Evolutionary conservation across 2,797 vertebrate species (phyloP), one percentile per base, ranked within the genome.

Genomic region (Miichthys miiuy): DNA sequence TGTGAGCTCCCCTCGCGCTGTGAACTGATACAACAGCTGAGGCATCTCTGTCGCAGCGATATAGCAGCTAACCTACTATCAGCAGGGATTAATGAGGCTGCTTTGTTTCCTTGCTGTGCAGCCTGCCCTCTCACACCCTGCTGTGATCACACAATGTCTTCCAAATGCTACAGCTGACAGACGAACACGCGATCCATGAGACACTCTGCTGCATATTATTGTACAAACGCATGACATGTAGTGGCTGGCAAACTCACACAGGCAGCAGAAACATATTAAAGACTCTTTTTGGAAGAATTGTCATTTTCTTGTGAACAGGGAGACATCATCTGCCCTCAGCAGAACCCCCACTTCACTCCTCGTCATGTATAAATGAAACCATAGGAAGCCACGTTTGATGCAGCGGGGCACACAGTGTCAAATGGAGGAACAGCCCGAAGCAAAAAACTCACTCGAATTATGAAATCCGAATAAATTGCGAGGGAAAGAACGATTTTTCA

Each of bases 81-180:
- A 90, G 77, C 68, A 16, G 81, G 88, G 79, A 87, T 85, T 89
- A 82, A 87, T 84, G 79, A 85, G 80, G 80, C 63, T 65, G 54
- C 72, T 86, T 86, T 88, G 83, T 86, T 82, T 80, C 46, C 67
- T 68, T 1, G 27, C 72, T 80, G 68, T 54, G 62, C 78, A 64
- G 57, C 67, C 58, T 71, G 68, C 48, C 80, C 75, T 75, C 69
- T 72, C 55, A 25, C 54, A 78, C 64, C 75, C 75, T 50, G 76
- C 82, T 84, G 72, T 30, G 80, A 87, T 85, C 70, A 48, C 54
- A 80, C 76, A 68, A 61, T 64, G 54, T 34, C 74, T 65, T 63
- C 69, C 55, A 73, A 80, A 74, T 27, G 25, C 25, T 62, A 57
- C 57, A 60, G 58, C 68, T 55, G 34, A 83, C 55, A 65, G 76